Conservation (phyloP, 2,797 vertebrate species). For the Pitangus sulphuratus region DNA sequence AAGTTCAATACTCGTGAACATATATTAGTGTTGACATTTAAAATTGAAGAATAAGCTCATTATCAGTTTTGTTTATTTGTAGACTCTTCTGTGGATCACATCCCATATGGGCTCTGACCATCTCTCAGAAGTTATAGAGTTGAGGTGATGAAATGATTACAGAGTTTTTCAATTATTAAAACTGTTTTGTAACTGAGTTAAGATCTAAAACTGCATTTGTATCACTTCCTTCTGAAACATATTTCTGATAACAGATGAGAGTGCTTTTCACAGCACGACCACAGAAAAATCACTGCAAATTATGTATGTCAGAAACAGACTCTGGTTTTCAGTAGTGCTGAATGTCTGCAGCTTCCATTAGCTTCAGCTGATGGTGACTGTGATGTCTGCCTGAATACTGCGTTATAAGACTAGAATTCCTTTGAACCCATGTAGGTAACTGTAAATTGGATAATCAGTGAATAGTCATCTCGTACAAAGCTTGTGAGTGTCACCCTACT, state of each 20-base stretch:
- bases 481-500: not conserved
- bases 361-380: not conserved
- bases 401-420: not conserved
- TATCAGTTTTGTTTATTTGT: not conserved
- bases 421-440: fast-evolving
- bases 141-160: not conserved
- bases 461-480: not conserved
- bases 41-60: not conserved
- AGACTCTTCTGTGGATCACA: not conserved
- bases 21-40: not conserved
- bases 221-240: not conserved
- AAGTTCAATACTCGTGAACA: not conserved
- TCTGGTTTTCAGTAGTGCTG: not conserved
- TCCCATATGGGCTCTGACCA: not conserved
- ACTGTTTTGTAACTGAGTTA: not conserved
- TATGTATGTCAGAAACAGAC: not conserved
- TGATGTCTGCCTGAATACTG: not conserved
- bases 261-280: not conserved
- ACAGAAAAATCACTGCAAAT: not conserved
- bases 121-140: not conserved
- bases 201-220: not conserved
- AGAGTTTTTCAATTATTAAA: not conserved
- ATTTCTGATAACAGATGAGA: not conserved
- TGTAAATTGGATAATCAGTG: not conserved
- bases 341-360: not conserved